Conservation (phyloP, 2,888 invertebrate species). For the Pecten maximus region DNA sequence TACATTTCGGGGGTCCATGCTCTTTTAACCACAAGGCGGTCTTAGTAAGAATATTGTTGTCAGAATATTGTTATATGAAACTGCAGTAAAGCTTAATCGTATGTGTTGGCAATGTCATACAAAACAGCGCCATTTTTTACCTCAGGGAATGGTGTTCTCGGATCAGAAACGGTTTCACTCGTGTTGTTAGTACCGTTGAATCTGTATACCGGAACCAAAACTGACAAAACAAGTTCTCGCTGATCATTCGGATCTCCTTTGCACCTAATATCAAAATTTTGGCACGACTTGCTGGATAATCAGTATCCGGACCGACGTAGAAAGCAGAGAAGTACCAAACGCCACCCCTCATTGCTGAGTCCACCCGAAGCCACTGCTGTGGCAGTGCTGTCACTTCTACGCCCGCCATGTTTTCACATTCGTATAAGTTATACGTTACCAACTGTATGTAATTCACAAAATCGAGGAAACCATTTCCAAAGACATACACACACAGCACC, state of each 20-base stretch:
- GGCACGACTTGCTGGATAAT: background rate
- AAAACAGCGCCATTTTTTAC: background rate
- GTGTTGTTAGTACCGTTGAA: background rate
- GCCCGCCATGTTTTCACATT: constrained; percentile 14
- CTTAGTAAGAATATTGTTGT: too few relatives aligned
- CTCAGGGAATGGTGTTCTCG: background rate
- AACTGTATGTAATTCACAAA: background rate
- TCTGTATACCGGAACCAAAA: background rate
- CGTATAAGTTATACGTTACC: background rate
- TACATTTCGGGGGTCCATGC: too few relatives aligned
- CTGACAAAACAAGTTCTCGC: background rate
- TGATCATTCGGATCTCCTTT: background rate
- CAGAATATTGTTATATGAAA: too few relatives aligned
- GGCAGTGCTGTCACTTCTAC: background rate
- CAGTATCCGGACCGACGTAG: background rate
- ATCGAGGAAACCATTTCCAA: background rate
- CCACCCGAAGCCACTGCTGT: background rate
- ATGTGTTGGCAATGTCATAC: too few relatives aligned
- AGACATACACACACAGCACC: background rate
- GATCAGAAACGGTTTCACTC: background rate
- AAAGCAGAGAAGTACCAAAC: constrained; percentile 21
- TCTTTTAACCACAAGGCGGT: too few relatives aligned
- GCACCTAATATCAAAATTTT: background rate
- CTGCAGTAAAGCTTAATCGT: too few relatives aligned
- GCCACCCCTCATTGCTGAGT: background rate